Evolutionary conservation across 2,113 vertebrate genomes (phyloP).

Genomic region (Psittacula cyanocephala): DNA sequence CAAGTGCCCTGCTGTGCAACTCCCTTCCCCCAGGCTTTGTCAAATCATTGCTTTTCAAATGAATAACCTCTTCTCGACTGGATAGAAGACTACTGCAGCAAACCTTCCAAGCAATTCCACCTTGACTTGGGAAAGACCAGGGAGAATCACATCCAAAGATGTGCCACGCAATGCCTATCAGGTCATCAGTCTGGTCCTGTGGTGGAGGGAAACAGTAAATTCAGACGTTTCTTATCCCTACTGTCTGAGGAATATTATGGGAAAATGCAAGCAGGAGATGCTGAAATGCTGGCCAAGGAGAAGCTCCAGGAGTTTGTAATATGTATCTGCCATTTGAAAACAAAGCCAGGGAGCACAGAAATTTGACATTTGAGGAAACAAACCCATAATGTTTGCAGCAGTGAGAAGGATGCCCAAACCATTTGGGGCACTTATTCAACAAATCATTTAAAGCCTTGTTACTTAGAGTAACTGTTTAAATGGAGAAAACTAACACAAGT

Average conservation of each 20-base stretch:
- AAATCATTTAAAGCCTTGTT: neutral
- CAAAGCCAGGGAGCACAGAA: neutral
- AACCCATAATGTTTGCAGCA: neutral
- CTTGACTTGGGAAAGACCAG: neutral
- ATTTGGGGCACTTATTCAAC: neutral
- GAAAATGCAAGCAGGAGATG: slow-evolving; percentile 1
- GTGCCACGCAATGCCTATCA: neutral
- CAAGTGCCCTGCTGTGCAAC: neutral
- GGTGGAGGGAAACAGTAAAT: neutral
- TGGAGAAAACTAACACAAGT: neutral
- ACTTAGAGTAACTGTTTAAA: neutral
- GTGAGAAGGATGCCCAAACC: neutral
- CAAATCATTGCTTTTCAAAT: neutral
- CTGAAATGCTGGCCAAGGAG: neutral
- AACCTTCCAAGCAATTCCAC: neutral
- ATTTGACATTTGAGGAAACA: neutral
- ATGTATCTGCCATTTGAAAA: neutral
- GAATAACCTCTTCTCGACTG: neutral
- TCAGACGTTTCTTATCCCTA: neutral
- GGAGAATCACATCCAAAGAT: neutral
- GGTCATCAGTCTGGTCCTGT: neutral
- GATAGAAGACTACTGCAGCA: neutral
- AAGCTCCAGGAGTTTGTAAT: neutral
- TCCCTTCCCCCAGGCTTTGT: neutral
- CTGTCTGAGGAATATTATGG: neutral